Evolutionary conservation across 1,140 invertebrate species (phyloP).

Genomic region (Steinernema feltiae): DNA sequence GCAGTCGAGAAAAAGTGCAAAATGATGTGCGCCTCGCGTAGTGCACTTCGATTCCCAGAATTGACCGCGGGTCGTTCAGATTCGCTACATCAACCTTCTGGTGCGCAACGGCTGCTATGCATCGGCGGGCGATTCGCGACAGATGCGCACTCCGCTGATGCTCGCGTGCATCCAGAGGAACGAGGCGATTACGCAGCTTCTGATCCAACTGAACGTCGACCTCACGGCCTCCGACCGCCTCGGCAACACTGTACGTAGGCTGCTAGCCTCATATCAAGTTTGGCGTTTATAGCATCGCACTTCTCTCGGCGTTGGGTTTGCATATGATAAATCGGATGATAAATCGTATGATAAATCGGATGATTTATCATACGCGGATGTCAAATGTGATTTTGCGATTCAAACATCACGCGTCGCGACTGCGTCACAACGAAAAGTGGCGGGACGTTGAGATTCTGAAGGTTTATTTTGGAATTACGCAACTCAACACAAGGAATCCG

Average conservation of each 20-base stretch:
- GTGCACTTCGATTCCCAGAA: background rate
- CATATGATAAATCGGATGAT: no score
- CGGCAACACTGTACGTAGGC: slow-evolving; percentile 17
- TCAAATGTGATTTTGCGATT: no score
- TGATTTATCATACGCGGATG: no score
- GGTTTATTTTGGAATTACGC: no score
- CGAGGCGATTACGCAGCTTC: slow-evolving; percentile 3
- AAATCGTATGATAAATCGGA: no score
- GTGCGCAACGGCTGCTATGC: background rate
- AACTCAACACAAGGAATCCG: no score
- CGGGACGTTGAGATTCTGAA: no score
- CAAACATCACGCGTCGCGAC: no score
- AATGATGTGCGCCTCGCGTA: background rate
- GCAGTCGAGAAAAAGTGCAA: background rate
- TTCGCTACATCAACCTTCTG: slow-evolving; percentile 12
- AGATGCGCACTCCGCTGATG: background rate
- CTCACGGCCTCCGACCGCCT: slow-evolving; percentile 1
- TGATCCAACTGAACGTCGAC: slow-evolving; percentile 6
- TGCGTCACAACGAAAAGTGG: no score
- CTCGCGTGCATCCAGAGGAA: slow-evolving; percentile 4
- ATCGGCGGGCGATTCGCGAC: background rate
- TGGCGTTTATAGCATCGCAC: no score
- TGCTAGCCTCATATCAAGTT: no score
- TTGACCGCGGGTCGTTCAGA: background rate
- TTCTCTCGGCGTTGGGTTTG: no score